A percentile compares a stretch with the other conserved stretches of the same genome.
These are phyloP conservation scores for Argyresthia albistria DNA, from an alignment of 2,888 invertebrate species.

Conservation along the genomic window DNA sequence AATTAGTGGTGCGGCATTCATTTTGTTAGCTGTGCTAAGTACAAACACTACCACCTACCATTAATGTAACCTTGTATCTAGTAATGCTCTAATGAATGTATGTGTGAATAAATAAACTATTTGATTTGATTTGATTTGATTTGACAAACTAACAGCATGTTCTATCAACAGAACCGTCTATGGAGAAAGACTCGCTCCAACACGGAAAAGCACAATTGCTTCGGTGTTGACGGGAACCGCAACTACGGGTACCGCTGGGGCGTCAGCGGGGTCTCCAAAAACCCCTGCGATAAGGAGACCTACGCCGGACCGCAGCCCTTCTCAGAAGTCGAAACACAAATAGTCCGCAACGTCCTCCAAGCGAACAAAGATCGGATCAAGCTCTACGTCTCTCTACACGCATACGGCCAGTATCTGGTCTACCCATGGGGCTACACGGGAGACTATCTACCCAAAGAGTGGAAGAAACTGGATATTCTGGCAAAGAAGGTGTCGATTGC, in stretches of 20 bases:
- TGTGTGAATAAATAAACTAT: too few species aligned
- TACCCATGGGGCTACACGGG: slow-evolving; percentile 77
- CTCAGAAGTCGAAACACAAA: slow-evolving; percentile 74
- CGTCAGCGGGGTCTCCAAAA: slow-evolving; percentile 74
- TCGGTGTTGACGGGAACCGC: slow-evolving; percentile 78
- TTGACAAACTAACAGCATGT: too few species aligned
- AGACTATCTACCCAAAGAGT: slow-evolving; percentile 54
- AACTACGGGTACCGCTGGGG: slow-evolving; percentile 81
- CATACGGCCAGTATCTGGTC: slow-evolving; percentile 76
- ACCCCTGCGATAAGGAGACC: slow-evolving; percentile 71
- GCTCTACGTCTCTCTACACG: slow-evolving; percentile 78
- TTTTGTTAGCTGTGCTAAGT: too few species aligned
- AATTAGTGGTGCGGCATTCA: too few species aligned
- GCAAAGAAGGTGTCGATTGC: slow-evolving; percentile 49
- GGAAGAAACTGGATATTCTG: slow-evolving; percentile 50
- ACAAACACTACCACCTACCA: too few species aligned
- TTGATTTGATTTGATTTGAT: too few species aligned
- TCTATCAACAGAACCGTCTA: slow-evolving; percentile 61
- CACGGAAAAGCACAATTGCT: slow-evolving; percentile 38
- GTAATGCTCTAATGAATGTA: too few species aligned
- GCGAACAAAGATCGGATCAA: slow-evolving; percentile 62
- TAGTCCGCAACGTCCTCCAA: slow-evolving; percentile 69
- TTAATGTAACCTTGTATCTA: too few species aligned
- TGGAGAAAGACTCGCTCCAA: slow-evolving; percentile 77
- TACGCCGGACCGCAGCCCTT: slow-evolving; percentile 74